Base-by-base conservation (phyloP, 2,797 vertebrate species). In the Hippocampus kuda region DNA sequence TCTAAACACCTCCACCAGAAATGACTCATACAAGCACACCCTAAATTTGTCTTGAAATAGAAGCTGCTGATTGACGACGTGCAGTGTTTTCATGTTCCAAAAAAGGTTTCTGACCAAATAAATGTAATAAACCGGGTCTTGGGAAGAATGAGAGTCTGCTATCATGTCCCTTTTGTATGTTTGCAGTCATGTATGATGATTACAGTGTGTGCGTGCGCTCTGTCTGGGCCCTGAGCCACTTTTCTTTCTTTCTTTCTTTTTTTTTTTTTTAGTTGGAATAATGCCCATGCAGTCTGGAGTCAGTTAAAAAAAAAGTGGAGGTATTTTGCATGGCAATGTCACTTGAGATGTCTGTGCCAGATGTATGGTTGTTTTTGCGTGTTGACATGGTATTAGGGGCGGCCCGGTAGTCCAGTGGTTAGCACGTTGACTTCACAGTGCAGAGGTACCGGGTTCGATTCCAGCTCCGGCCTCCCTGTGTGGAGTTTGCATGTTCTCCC, bases 171-270 rank as follows among this genome's bases (percentile, higher is more conserved):
- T n/a, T 44, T 44, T 65, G 63, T 44, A 41, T 27, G 44, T 49
- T 65, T 65, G 46, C 18, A 48, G 64, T 49, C 64, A 27, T 49
- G 64, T 22, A 15, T 65, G 44, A 65, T 49, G 64, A 27, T 49
- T 26, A 69, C 66, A 70, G 70, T 70, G 65, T 10, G 60, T 71
- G 64, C 73, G 53, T 70, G 65, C 73, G 74, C 57, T 8, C 6
- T 12, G 61, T 73, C 65, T 73, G 67, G 76, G 74, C 57, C 12
- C 5, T 12, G 38, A 60, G 70, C 70, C 71, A 74, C n/a, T 13
- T 68, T 34, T 10, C 12, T 10, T 16, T 48, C 16, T 16, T 48
- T 44, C 13, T 11, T 34, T 34, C 30, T 44, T 44, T 44, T 12
- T 12, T 48, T 48, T 16, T 68, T 62, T 73, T 20, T 8, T 42